Evolutionary conservation across 2,888 invertebrate species (phyloP).

Genomic region (Acleris cristana): DNA sequence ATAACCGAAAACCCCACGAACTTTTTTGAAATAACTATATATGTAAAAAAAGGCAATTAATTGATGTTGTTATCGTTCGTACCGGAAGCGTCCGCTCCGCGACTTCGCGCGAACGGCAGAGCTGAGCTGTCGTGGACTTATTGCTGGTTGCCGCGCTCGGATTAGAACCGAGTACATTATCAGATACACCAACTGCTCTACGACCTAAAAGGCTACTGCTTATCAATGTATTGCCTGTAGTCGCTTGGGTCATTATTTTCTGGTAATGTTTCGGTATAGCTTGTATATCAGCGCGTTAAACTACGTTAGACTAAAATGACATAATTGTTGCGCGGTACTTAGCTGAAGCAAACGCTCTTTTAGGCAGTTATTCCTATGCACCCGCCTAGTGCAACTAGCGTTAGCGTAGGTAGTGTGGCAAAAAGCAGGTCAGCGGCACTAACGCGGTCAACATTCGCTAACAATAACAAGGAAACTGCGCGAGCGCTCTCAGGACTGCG

Average conservation of each 20-base stretch:
- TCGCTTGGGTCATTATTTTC: too few relatives aligned
- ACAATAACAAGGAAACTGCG: conserved; percentile 57
- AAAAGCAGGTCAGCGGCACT: conserved; percentile 40
- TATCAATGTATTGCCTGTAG: not conserved
- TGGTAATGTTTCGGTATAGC: too few relatives aligned
- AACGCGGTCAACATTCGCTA: conserved; percentile 64
- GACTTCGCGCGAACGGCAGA: conserved; percentile 1
- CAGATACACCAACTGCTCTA: not conserved
- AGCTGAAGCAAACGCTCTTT: not conserved
- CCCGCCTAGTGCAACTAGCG: conserved; percentile 10
- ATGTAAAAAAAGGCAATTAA: conserved; percentile 29
- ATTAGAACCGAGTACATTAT: not conserved
- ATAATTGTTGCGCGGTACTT: not conserved
- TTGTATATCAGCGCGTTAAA: too few relatives aligned
- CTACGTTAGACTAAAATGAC: too few relatives aligned
- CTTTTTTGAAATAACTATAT: not conserved
- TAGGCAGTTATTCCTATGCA: conserved; percentile 10
- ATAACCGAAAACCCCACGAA: not conserved
- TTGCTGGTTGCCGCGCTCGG: not conserved
- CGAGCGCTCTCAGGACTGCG: conserved; percentile 32
- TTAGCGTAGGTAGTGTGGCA: conserved; percentile 17
- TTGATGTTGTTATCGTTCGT: conserved; percentile 30
- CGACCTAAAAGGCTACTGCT: not conserved
- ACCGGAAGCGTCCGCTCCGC: conserved; percentile 31
- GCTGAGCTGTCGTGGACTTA: not conserved